Evolutionary conservation across 37 sponge, comb jelly and placozoan genomes (phyloP), one percentile per base, ranked within the genome.

Genomic region (Diacarnus erythraeanus): DNA sequence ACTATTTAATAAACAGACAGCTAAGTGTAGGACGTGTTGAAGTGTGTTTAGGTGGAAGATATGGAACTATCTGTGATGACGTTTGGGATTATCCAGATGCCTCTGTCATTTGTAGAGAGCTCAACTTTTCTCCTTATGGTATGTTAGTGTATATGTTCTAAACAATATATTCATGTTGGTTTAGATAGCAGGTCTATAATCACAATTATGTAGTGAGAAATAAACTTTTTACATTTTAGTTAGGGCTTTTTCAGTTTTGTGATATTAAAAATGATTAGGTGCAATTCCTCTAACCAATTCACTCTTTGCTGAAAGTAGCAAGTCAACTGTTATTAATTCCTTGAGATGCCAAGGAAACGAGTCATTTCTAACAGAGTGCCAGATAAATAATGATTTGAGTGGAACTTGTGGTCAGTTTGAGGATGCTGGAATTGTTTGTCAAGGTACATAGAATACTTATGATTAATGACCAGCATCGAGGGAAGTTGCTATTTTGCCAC

Each of bases 41-140:
- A 42, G 57, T 82, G 4, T 82, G 83, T 44, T 21, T 23, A 40
- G 57, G 73, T 9, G 83, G 83, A 2, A 38, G 39, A 22, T 82
- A 73, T 27, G 75, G 54, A 34, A 72, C 83, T 17, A 47, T 82
- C 20, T 82, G 83, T 64, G 75, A 64, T 37, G 66, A 82, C 42
- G 3, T 0, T 6, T 82, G 83, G 83, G 42, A 61, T 26, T 63
- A 82, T 65, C 37, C 21, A 41, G 75, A 61, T 40, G 83, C 83
- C 1, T 60, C 75, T 21, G 75, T 82, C 1, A 66, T 57, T 51
- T 82, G 83, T 40, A 74, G 66, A 64, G 75, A 82, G 34, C 57
- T 82, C 1, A 64, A 73, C 27, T 82, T 75, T 56, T 82, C 83
- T 35, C 64, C 60, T 8, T 42, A 72, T 82, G 83, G 83, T 82